These are phyloP conservation scores for Pipistrellus nathusii DNA, from an alignment of 2,797 vertebrate genomes.

Conservation along the genomic window DNA sequence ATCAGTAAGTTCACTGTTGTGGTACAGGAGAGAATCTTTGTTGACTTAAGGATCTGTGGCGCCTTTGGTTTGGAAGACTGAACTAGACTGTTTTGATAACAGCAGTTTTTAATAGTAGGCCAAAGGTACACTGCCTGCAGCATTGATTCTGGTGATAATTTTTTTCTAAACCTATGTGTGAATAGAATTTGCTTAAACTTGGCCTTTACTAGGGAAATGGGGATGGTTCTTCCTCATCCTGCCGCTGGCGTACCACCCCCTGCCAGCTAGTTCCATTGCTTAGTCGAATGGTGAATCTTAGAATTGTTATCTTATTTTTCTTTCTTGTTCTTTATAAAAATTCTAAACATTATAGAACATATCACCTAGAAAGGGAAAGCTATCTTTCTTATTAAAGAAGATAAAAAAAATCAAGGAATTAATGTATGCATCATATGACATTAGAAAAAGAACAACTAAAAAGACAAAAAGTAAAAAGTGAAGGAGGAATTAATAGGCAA, in stretches of 20 bases:
- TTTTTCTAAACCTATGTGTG: neutral
- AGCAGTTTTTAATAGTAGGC: neutral
- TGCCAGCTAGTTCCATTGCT: neutral
- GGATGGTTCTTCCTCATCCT: rapidly evolving
- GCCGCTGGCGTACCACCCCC: neutral
- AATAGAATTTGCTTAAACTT: neutral
- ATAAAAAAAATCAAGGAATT: neutral
- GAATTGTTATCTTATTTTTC: neutral
- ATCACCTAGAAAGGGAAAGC: neutral
- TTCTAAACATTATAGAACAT: neutral
- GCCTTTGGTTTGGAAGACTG: neutral
- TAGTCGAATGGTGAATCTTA: neutral
- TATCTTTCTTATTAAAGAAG: neutral
- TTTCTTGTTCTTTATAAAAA: neutral
- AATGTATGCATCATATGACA: neutral
- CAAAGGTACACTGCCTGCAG: neutral
- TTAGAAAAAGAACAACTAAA: neutral
- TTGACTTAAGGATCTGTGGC: neutral
- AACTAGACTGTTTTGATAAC: neutral
- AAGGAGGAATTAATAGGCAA: neutral
- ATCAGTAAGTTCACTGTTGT: rapidly evolving
- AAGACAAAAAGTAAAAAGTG: neutral
- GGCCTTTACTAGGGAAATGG: neutral
- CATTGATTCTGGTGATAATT: neutral
- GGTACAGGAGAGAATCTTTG: neutral